Evolutionary conservation across 2,888 invertebrate species (phyloP).

Genomic region (Andrena fulva): DNA sequence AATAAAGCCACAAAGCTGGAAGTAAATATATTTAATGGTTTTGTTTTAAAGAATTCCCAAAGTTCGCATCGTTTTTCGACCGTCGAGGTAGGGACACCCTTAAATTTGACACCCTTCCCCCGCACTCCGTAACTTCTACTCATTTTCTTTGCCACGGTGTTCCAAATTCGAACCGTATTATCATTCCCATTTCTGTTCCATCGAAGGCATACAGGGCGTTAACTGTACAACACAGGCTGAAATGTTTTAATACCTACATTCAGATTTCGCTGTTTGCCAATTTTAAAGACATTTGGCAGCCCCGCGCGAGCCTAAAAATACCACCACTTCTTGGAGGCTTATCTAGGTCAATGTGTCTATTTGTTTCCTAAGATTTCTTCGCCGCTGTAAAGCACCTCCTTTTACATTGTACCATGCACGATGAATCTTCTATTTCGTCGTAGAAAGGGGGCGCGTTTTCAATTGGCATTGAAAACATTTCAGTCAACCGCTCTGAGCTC

Average conservation of each 20-base stretch:
- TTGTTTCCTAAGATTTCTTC: conserved; percentile 6
- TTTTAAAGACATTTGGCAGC: conserved; percentile 23
- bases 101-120: too few species aligned
- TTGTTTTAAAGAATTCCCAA: too few species aligned
- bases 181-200: too few species aligned
- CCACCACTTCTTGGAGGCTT: conserved; percentile 16
- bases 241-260: background rate
- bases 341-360: conserved; percentile 33
- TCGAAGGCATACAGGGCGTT: background rate
- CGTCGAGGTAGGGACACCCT: too few species aligned
- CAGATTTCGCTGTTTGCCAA: conserved; percentile 5
- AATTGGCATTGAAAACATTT: background rate
- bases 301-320: conserved; percentile 14
- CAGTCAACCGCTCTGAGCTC: background rate
- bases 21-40: too few species aligned
- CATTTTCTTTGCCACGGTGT: too few species aligned
- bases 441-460: background rate
- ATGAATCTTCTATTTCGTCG: background rate
- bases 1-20: too few species aligned
- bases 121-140: too few species aligned
- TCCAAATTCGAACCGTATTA: too few species aligned
- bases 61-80: too few species aligned
- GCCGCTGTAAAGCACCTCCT: conserved; percentile 6
- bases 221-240: background rate
- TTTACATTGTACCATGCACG: background rate